These are phyloP conservation scores for Chymomyza procnemis DNA, from an alignment of 2,888 invertebrate genomes.

Conservation along the genomic window DNA sequence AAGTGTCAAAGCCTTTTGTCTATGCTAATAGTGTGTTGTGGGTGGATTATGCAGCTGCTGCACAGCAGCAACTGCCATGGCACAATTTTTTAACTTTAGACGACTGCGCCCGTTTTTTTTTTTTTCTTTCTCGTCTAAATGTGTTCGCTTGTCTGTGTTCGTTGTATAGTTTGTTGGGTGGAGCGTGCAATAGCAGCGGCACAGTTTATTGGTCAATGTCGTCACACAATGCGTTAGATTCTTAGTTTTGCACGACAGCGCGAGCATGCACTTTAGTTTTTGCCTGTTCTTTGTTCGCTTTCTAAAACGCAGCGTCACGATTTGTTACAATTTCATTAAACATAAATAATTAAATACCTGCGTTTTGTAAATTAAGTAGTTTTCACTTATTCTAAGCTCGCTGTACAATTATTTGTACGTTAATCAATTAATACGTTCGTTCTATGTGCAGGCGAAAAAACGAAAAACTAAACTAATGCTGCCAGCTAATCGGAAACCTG, in stretches of 20 bases:
- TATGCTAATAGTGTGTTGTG: neutral
- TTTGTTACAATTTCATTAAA: neutral
- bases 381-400: neutral
- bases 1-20: neutral
- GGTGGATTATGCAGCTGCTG: slow-evolving; percentile 6
- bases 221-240: slow-evolving; percentile 36
- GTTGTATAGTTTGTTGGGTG: slow-evolving; percentile 10
- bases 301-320: neutral
- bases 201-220: slow-evolving; percentile 54
- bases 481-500: neutral
- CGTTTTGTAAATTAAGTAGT: neutral
- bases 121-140: slow-evolving; percentile 24
- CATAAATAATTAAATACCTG: neutral
- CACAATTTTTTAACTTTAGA: slow-evolving; percentile 17
- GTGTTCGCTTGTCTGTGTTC: neutral
- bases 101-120: slow-evolving; percentile 37
- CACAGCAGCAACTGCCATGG: slow-evolving; percentile 13
- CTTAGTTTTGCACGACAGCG: neutral
- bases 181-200: slow-evolving; percentile 12
- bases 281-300: neutral
- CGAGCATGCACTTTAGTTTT: neutral
- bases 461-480: neutral
- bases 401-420: neutral
- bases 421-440: neutral
- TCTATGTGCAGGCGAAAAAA: neutral